Evolutionary conservation across 1,140 invertebrate species (phyloP), one percentile per base, ranked within the genome.

Genomic region (Cryptotermes secundus): DNA sequence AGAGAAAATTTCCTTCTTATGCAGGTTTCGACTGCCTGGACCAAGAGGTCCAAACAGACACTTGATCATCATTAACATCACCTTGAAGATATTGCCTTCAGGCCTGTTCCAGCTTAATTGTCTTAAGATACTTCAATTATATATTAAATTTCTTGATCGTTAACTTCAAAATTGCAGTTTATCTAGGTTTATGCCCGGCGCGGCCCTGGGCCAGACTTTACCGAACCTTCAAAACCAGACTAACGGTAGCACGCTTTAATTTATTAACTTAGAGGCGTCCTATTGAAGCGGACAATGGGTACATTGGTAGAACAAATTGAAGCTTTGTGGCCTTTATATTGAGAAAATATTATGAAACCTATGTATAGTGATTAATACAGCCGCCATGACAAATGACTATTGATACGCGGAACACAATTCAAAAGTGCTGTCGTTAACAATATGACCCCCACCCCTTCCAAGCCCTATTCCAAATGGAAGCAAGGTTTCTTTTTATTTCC

Each of bases 231-330:
- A 80, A 19, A 26, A 1, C 1, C 34, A 80, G 24, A 36, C 12
- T 80, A 36, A 81, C 80, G 80, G 80, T 81, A 81, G 80, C 80
- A 31, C 35, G 26, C 35, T 81, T 45, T 81, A 81, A 45, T 81
- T 81, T 81, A 81, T 81, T 81, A 81, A 81, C 80, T 81, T 81
- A 81, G 80, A 38, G n/a, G 80, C 42, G 26, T 81, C 6, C 35
- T 36, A 45, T 81, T 34, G 35, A 34, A 34, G 35, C 80, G 26
- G 24, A 81, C 80, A 81, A 81, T 38, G 42, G 80, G 22, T 34
- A 81, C 80, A 81, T 81, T 81, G 80, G 42, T 81, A 81, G 80
- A 81, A 45, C 80, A 81, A 81, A 81, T 81, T 81, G 80, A 35
- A 81, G 80, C 80, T 35, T 81, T 81, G 80, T 81, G 35, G 4